Evolutionary conservation across 2,888 invertebrate species (phyloP), one percentile per base, ranked within the genome.

Genomic region (Disparrhopalites patrizii): DNA sequence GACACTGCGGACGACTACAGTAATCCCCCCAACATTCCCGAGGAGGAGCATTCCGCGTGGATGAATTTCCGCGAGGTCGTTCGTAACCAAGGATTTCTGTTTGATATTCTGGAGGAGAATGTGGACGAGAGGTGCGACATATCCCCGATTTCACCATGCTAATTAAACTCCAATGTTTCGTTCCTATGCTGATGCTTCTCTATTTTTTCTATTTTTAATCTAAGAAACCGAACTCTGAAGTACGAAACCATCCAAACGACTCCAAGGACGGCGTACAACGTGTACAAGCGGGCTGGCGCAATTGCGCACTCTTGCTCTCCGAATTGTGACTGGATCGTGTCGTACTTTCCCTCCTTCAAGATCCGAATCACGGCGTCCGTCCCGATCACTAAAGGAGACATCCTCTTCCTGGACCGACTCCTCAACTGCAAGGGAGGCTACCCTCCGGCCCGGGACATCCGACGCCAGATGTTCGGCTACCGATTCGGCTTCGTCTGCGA

Each of bases 291-390:
- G 7, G 27, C 51, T 13, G 25, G 18, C 13, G 7, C 3, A 25
- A 25, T 51, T 27, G 8, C 51, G 13, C 51, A 51, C 18, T 20
- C 51, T 20, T 51, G 51, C 25, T 51, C 51, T 25, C 51, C 51
- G 3, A 51, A 51, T 23, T 51, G 51, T 23, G 51, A 51, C 25
- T 51, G 51, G 51, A 51, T 51, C 4, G 25, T 51, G 10, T 20
- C 23, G 3, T 3, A 27, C 13, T 10, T 3, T 23, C 51, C 51
- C 5, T 20, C 20, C 25, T 51, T 51, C 23, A 51, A 27, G 15
- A 51, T 51, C 15, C 23, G 23, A 7, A 51, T 51, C 18, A 20
- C 25, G 5, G 27, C 51, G 7, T 20, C n/a, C 7, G 25, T 51
- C 5, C 25, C 51, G 3, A 27, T 51, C 4, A 18, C 23, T 3